Conservation (phyloP, 1,140 invertebrate genomes). For the Drosophila arizonae region DNA sequence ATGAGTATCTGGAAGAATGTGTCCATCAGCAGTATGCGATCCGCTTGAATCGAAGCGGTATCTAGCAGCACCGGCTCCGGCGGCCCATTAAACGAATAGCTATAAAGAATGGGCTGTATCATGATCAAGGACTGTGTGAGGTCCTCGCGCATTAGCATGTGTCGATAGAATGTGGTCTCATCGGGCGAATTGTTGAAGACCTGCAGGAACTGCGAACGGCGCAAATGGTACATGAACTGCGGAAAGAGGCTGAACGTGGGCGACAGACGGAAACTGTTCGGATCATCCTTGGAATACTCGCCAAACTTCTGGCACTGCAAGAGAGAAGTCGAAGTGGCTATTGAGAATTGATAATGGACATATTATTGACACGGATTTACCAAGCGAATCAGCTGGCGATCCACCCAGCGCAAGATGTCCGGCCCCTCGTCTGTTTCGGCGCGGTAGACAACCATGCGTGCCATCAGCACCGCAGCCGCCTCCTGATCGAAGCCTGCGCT, state of each 20-base stretch:
- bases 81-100: slow-evolving; percentile 98
- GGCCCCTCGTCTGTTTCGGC: slow-evolving; percentile 98
- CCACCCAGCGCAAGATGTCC: slow-evolving; percentile 98
- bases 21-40: slow-evolving; percentile 99
- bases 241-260: slow-evolving; percentile 99
- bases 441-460: slow-evolving; percentile 96
- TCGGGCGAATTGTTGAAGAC: slow-evolving; percentile 99
- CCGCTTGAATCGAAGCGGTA: slow-evolving; percentile 98
- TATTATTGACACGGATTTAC: slow-evolving; percentile 84
- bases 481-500: slow-evolving; percentile 99
- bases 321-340: background rate
- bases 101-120: slow-evolving; percentile 99
- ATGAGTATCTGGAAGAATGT: slow-evolving; percentile 99
- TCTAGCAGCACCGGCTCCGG: slow-evolving; percentile 98
- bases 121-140: slow-evolving; percentile 98
- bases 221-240: slow-evolving; percentile 99
- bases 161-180: slow-evolving; percentile 99
- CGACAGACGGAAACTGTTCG: slow-evolving; percentile 96
- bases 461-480: slow-evolving; percentile 98
- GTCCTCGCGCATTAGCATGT: slow-evolving; percentile 98
- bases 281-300: slow-evolving; percentile 98
- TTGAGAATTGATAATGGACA: background rate
- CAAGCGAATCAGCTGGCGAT: slow-evolving; percentile 98
- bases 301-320: slow-evolving; percentile 99
- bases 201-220: slow-evolving; percentile 99